phyloP scores from a whole-genome alignment of 2,888 invertebrate genomes.

The Agrypnus murinus region DNA sequence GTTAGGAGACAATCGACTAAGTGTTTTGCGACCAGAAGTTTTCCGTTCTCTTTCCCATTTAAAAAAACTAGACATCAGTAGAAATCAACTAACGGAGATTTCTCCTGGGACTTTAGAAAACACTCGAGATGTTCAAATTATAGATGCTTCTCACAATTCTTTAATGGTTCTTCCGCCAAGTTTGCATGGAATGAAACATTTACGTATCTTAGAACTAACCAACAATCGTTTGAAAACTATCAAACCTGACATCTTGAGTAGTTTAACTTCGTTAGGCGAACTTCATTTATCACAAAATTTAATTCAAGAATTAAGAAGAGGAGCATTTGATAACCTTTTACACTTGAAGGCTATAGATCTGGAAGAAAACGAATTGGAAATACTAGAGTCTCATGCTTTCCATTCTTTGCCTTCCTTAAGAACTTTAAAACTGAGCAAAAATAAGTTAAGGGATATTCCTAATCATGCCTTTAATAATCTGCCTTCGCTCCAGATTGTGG shows the following conservation, averaged over 20 bases:
- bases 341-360: constrained; percentile 84
- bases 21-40: constrained; percentile 79
- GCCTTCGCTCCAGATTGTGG: constrained; percentile 82
- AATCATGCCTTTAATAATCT: constrained; percentile 85
- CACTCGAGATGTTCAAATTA: constrained; percentile 79
- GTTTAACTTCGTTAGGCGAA: constrained; percentile 80
- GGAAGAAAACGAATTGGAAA: constrained; percentile 86
- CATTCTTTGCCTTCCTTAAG: constrained; percentile 81
- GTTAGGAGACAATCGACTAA: constrained; percentile 84
- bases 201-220: constrained; percentile 85
- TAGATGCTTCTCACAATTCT: constrained; percentile 87
- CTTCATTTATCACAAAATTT: constrained; percentile 85
- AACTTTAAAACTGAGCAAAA: constrained; percentile 76
- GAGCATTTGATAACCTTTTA: constrained; percentile 82
- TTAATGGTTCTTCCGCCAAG: constrained; percentile 83
- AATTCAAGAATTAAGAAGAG: constrained; percentile 80
- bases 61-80: constrained; percentile 82
- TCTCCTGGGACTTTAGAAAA: constrained; percentile 78
- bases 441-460: constrained; percentile 84
- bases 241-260: constrained; percentile 80
- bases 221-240: constrained; percentile 84
- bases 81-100: constrained; percentile 83
- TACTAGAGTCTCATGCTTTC: constrained; percentile 83
- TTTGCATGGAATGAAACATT: constrained; percentile 79
- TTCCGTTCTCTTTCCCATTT: constrained; percentile 80